Conservation (phyloP, 2,888 invertebrate genomes). For the Altica lythri region DNA sequence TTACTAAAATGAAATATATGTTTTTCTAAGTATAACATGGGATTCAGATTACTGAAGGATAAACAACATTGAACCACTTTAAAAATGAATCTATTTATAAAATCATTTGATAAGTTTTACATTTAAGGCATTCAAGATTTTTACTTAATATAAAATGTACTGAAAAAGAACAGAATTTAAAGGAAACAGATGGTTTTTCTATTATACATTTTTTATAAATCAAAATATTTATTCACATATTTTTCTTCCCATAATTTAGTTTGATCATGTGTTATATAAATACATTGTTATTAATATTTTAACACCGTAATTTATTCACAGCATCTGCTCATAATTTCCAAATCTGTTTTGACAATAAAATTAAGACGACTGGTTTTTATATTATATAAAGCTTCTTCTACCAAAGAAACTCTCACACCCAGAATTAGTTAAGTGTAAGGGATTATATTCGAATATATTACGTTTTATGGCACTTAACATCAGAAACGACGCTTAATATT, state of each 20-base stretch:
- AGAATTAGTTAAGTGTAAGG: slow-evolving; percentile 26
- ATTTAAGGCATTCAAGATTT: too few species aligned
- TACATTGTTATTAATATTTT: slow-evolving; percentile 35
- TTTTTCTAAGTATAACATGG: slow-evolving; percentile 22
- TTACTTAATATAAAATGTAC: too few species aligned
- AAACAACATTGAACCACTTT: too few species aligned
- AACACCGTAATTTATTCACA: slow-evolving; percentile 35
- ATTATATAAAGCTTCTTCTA: slow-evolving; percentile 24
- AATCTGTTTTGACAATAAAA: slow-evolving; percentile 35
- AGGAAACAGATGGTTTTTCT: too few species aligned
- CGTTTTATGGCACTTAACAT: slow-evolving; percentile 21
- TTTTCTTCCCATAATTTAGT: slow-evolving; percentile 17
- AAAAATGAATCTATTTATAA: too few species aligned
- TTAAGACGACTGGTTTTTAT: slow-evolving; percentile 27
- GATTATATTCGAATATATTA: slow-evolving; percentile 33
- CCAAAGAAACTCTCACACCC: slow-evolving; percentile 26
- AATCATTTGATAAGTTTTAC: too few species aligned
- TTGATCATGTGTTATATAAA: slow-evolving; percentile 30
- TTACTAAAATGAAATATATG: slow-evolving; percentile 30
- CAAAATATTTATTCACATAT: too few species aligned
- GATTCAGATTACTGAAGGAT: slow-evolving; percentile 29
- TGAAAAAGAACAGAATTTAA: too few species aligned
- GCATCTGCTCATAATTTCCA: slow-evolving; percentile 29
- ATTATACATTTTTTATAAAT: too few species aligned
- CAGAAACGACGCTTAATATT: slow-evolving; percentile 7